phyloP scores from a whole-genome alignment of 1,140 invertebrate species.

The Procambarus clarkii region DNA sequence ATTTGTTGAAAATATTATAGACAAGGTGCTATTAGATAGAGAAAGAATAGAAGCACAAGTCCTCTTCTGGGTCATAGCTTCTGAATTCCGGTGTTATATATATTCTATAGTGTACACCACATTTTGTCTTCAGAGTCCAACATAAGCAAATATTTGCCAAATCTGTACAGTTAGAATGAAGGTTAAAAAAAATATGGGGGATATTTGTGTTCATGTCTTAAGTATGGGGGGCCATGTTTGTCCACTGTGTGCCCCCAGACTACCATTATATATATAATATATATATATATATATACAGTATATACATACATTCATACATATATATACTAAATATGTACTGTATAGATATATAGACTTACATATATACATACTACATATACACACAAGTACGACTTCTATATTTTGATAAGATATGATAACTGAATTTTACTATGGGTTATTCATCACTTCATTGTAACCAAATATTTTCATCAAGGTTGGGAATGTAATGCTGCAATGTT shows the following conservation, averaged over 20 bases:
- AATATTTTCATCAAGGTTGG: not conserved
- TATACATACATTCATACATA: too few relatives aligned
- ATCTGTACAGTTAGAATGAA: slow-evolving; percentile 28
- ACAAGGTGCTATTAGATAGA: not conserved
- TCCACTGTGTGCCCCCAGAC: not conserved
- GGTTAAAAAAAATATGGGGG: not conserved
- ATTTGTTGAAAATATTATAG: not conserved
- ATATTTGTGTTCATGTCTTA: slow-evolving; percentile 7
- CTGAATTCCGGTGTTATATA: not conserved
- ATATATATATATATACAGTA: not conserved
- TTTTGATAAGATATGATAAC: not conserved
- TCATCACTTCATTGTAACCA: not conserved
- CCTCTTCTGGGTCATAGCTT: slow-evolving; percentile 12
- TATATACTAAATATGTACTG: not conserved
- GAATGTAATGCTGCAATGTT: not conserved
- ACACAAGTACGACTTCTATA: not conserved
- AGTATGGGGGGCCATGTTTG: not conserved
- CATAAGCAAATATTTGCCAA: slow-evolving; percentile 20
- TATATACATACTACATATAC: not conserved
- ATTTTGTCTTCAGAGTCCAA: slow-evolving; percentile 11
- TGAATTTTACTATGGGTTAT: not conserved
- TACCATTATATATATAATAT: not conserved
- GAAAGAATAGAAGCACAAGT: not conserved
- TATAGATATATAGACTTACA: too few relatives aligned
- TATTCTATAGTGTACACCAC: not conserved